Percentiles rank a stretch among this genome's conserved stretches.
phyloP scores from a whole-genome alignment of 2,113 vertebrate genomes.

The Oryzias woworae region DNA sequence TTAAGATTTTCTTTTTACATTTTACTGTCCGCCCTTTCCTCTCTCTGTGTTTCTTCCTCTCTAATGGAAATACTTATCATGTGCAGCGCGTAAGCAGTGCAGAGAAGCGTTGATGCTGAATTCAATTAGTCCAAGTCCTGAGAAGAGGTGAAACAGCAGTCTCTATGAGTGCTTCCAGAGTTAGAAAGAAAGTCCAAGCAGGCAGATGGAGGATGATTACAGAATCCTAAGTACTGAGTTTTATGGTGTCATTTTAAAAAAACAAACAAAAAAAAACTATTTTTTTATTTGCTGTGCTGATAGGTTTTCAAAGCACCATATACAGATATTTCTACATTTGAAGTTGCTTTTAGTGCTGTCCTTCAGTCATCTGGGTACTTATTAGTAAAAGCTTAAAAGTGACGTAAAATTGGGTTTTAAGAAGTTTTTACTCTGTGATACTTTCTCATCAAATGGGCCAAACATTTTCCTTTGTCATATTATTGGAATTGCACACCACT shows the following conservation, averaged over 20 bases:
- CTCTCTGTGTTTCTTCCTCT: slow-evolving; percentile 10
- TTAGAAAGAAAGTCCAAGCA: slow-evolving; percentile 9
- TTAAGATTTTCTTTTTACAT: slow-evolving; percentile 18
- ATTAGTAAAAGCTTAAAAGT: no score
- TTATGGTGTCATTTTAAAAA: slow-evolving; percentile 8
- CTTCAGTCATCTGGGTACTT: no score
- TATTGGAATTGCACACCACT: no score
- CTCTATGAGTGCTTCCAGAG: slow-evolving; percentile 23
- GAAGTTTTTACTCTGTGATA: no score
- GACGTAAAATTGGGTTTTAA: no score
- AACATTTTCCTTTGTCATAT: no score
- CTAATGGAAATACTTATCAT: slow-evolving; percentile 65
- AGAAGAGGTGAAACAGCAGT: slow-evolving; percentile 41
- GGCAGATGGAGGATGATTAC: slow-evolving; percentile 43
- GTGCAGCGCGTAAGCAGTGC: slow-evolving; percentile 65
- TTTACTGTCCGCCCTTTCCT: slow-evolving; percentile 11
- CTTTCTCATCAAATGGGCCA: no score
- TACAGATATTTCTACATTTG: no score
- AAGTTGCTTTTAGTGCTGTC: no score
- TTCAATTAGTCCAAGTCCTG: slow-evolving; percentile 65
- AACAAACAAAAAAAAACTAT: no score
- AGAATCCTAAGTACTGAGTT: slow-evolving; percentile 15
- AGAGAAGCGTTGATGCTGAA: slow-evolving; percentile 66
- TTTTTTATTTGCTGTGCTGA: neutral
- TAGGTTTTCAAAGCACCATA: neutral